These are phyloP conservation scores for Scaptomyza caliginosa DNA, from an alignment of 2,888 invertebrate genomes.

Conservation along the genomic window DNA sequence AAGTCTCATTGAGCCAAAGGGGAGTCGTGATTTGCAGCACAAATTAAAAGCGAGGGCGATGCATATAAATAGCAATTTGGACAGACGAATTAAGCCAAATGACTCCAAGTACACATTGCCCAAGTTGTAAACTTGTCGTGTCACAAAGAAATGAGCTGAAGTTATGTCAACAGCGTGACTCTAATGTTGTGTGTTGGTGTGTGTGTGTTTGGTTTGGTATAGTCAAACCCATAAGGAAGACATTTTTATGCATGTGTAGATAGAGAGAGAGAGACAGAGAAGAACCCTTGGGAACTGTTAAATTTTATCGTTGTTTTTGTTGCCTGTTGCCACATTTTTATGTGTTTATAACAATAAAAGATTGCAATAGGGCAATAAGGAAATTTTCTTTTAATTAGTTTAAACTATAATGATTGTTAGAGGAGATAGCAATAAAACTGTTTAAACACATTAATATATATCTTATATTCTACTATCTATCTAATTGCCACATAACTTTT, in stretches of 20 bases:
- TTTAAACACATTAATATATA: too few species aligned
- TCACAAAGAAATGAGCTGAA: slow-evolving; percentile 61
- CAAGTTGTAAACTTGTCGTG: slow-evolving; percentile 56
- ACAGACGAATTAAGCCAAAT: slow-evolving; percentile 75
- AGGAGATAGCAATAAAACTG: too few species aligned
- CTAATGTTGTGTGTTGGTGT: not conserved
- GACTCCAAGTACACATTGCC: slow-evolving; percentile 51
- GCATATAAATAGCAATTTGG: slow-evolving; percentile 77
- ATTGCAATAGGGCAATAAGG: not conserved
- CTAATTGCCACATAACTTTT: too few species aligned
- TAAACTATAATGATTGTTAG: too few species aligned
- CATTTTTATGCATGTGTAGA: slow-evolving; percentile 17
- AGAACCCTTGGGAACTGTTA: slow-evolving; percentile 12
- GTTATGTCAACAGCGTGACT: slow-evolving; percentile 73
- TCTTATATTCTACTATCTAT: too few species aligned
- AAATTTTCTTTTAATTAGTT: not conserved
- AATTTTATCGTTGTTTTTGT: not conserved
- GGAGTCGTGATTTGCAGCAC: slow-evolving; percentile 71
- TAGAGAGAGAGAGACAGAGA: not conserved
- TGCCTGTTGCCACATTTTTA: not conserved
- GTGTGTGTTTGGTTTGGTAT: not conserved
- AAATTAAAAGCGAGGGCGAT: slow-evolving; percentile 77
- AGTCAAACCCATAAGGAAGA: not conserved
- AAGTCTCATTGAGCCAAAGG: slow-evolving; percentile 30
- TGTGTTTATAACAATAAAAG: not conserved